Percentiles rank a stretch among this genome's conserved stretches.
These are phyloP conservation scores for Macrotus californicus DNA, from an alignment of 2,113 vertebrate species.

Conservation along the genomic window DNA sequence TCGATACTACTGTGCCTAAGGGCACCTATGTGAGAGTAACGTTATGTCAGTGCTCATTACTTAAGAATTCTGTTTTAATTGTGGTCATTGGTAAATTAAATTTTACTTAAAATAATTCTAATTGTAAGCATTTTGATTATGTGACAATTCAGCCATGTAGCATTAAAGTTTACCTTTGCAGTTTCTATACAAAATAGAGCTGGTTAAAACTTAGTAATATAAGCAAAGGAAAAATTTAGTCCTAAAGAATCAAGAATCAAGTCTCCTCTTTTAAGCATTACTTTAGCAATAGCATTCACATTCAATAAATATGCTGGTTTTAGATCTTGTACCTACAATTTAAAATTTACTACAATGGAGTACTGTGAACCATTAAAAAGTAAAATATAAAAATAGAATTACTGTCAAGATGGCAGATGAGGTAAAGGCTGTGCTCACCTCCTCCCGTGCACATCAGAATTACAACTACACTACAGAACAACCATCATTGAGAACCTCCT, in stretches of 20 bases:
- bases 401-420: not conserved
- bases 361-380: not conserved
- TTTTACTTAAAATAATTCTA: not conserved
- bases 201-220: not conserved
- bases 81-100: not conserved
- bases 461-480: not conserved
- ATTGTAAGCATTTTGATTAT: not conserved
- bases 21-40: not conserved
- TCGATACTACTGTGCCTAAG: not conserved
- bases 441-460: not conserved
- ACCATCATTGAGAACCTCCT: not conserved
- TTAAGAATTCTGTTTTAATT: not conserved
- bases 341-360: not conserved
- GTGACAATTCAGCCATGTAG: not conserved
- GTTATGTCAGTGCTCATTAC: not conserved
- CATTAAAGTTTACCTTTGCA: slow-evolving; percentile 4
- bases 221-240: not conserved
- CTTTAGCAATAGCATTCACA: not conserved
- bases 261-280: not conserved
- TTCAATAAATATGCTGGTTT: not conserved
- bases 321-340: not conserved
- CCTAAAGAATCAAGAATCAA: not conserved
- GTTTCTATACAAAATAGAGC: not conserved
- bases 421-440: not conserved
- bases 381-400: not conserved